Percentiles rank a stretch among this genome's conserved stretches.
Conservation (phyloP, 2,797 vertebrate genomes). For the Coracias cyanogaster region DNA sequence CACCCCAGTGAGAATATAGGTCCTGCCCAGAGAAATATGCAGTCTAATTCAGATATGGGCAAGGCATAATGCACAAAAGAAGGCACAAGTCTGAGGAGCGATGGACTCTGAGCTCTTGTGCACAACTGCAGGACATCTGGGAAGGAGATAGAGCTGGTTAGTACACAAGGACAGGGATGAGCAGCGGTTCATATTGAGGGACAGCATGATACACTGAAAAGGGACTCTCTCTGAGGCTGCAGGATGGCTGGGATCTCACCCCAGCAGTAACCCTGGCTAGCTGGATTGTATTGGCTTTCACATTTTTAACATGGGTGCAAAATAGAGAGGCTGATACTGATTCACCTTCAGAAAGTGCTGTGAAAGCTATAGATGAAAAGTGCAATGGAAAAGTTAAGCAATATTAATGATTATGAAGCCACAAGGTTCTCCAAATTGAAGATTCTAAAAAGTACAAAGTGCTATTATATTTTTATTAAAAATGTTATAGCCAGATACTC, state of each 20-base stretch:
- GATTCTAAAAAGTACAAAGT: constrained; percentile 51
- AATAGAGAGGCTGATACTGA: neutral
- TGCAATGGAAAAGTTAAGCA: neutral
- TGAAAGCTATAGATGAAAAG: constrained; percentile 33
- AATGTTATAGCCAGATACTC: constrained; percentile 51
- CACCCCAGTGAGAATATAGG: rapidly evolving
- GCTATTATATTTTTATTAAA: constrained; percentile 72
- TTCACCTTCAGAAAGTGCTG: constrained; percentile 8
- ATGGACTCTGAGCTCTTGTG: neutral
- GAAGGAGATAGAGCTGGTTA: neutral
- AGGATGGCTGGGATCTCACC: neutral
- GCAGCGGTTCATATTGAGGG: neutral
- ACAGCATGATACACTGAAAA: neutral
- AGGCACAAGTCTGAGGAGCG: neutral
- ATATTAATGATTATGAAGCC: constrained; percentile 61
- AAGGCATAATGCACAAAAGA: neutral
- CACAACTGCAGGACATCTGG: neutral
- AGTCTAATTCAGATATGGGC: rapidly evolving
- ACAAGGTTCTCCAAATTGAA: constrained; percentile 37
- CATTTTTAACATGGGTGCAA: neutral
- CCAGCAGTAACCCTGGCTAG: neutral
- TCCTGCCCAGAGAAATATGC: neutral
- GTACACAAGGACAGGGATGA: neutral
- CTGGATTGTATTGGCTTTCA: neutral
- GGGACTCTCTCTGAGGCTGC: neutral